Base-by-base conservation (phyloP, 1,140 invertebrate species). In the Colletes gigas region DNA sequence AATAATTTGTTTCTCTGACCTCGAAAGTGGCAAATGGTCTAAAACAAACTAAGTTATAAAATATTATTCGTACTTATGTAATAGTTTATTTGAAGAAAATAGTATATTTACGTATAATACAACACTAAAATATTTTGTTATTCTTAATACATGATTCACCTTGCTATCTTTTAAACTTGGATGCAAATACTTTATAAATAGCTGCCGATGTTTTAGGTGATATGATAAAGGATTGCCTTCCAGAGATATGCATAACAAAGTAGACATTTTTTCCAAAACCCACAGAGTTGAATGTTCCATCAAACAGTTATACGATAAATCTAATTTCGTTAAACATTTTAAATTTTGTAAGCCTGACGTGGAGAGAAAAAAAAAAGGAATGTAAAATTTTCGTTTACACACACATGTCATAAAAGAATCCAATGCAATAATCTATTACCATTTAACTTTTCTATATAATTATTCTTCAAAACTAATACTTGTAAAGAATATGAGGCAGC, bases 261-360 rank as follows among this genome's bases (percentile, higher is more conserved):
- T 91, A 10, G 94, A 89, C 78, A 96, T 92, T 59, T 93, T 93
- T 71, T 94, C 93, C 0, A 96, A 82, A 3, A 95, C 94, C 83
- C 94, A 91, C 1, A 96, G 89, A 15, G 90, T 85, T 47, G 91
- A 92, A 87, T 96, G 95, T 65, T 96, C 94, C n/a, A 94, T 89
- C 68, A 96, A 86, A 87, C 95, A 95, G 86, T 96, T 96, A 52
- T 94, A 94, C 0, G 95, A 94, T 15, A 96, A 84, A 92, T 96
- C 95, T 65, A 96, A 88, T 88, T 95, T 94, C 4, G 87, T 91
- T 6, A 96, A 76, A 83, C 93, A 94, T 74, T 94, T 93, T 17
- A 96, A 86, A 57, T 92, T 92, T 54, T 93, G 89, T 12, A 95
- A 88, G 54, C 91, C 93, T 94, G 17, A 79, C 79, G 65, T 4